Conservation (phyloP, 2,888 invertebrate species). For the Platynereis dumerilii region DNA sequence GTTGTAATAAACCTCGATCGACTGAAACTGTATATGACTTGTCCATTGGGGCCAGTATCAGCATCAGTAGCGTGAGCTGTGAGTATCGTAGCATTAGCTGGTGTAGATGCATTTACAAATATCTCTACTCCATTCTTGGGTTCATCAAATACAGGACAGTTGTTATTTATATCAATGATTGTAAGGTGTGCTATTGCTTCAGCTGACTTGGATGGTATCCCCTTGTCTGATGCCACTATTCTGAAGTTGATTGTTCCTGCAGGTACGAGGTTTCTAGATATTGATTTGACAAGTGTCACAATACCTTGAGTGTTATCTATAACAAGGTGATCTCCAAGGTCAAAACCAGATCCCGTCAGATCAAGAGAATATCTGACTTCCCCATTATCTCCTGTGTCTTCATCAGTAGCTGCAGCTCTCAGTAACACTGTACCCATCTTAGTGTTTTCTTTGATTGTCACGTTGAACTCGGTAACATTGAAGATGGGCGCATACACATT, state of each 20-base stretch:
- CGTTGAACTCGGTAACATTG: background rate
- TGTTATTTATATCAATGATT: background rate
- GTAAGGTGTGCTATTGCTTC: background rate
- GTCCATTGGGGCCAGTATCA: background rate
- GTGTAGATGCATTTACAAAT: background rate
- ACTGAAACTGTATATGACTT: background rate
- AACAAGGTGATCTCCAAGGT: background rate
- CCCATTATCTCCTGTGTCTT: conserved; percentile 1
- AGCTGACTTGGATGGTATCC: background rate
- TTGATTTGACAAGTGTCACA: background rate
- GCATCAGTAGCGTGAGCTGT: background rate
- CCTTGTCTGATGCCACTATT: conserved; percentile 3
- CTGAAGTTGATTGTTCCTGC: background rate
- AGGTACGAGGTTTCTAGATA: background rate
- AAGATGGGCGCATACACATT: background rate
- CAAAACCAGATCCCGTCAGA: background rate
- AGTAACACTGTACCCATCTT: background rate
- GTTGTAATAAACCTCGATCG: background rate
- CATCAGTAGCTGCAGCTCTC: background rate
- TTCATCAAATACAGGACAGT: background rate
- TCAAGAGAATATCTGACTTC: conserved; percentile 1
- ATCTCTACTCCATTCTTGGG: background rate
- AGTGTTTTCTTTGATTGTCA: background rate
- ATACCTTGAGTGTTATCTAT: background rate
- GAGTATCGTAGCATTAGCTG: background rate